Conservation (phyloP, 2,113 vertebrate species). For the Megalops atlanticus region DNA sequence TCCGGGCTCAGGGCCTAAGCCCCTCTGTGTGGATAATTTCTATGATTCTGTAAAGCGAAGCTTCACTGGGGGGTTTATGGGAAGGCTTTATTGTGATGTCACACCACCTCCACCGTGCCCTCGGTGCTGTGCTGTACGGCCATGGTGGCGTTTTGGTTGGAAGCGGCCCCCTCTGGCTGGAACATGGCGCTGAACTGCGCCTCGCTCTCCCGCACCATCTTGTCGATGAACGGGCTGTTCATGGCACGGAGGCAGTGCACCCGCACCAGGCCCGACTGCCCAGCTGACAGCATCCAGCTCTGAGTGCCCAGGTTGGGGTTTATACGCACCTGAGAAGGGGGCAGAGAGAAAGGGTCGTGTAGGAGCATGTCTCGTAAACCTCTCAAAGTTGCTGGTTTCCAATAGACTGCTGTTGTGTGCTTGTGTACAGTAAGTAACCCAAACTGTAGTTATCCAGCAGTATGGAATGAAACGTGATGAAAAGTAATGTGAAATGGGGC, state of each 20-base stretch:
- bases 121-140: constrained; percentile 24
- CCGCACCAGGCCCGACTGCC: constrained; percentile 86
- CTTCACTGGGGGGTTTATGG: not conserved
- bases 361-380: not conserved
- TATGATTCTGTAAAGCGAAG: not conserved
- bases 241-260: constrained; percentile 77
- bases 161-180: constrained; percentile 20
- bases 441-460: too few species aligned
- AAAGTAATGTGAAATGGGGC: too few species aligned
- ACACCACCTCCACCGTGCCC: constrained; percentile 40
- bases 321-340: constrained; percentile 80
- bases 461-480: too few species aligned
- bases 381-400: not conserved
- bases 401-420: too few species aligned
- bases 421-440: too few species aligned
- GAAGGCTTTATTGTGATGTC: not conserved
- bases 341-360: not conserved
- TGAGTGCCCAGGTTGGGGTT: constrained; percentile 87
- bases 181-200: constrained; percentile 71
- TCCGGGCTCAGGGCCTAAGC: not conserved
- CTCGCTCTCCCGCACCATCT: constrained; percentile 62
- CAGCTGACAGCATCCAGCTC: constrained; percentile 80
- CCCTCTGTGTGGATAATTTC: not conserved
- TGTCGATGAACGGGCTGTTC: constrained; percentile 53
- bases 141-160: not conserved